phyloP scores from a whole-genome alignment of 2,888 invertebrate genomes.

The Barypeithes pellucidus region DNA sequence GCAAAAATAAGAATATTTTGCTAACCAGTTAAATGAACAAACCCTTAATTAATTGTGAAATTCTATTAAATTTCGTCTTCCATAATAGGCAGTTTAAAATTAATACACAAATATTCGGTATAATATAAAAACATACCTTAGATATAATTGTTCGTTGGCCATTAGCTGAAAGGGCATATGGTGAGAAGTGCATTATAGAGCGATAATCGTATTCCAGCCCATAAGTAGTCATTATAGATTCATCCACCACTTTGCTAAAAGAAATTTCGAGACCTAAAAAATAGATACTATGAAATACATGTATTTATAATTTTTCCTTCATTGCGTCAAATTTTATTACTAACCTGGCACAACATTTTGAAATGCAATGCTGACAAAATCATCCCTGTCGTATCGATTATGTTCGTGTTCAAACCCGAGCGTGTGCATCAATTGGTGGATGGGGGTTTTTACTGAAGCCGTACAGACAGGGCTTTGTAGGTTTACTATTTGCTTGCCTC shows the following conservation, averaged over 20 bases:
- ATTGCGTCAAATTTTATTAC: too few species aligned
- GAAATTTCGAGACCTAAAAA: conserved; percentile 77
- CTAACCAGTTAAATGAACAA: too few species aligned
- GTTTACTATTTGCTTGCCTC: conserved; percentile 75
- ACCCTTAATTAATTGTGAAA: too few species aligned
- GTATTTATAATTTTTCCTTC: too few species aligned
- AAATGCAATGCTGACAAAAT: conserved; percentile 77
- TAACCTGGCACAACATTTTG: conserved; percentile 80
- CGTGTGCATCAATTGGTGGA: conserved; percentile 88
- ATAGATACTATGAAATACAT: too few species aligned
- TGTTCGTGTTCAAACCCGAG: conserved; percentile 89
- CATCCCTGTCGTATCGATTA: conserved; percentile 83
- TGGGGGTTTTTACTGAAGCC: conserved; percentile 80
- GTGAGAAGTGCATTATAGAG: conserved; percentile 89
- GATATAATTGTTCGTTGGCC: conserved; percentile 81
- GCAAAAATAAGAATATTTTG: too few species aligned
- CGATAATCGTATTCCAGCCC: conserved; percentile 85
- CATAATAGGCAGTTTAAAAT: too few species aligned
- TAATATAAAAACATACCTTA: conserved; percentile 74
- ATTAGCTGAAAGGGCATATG: conserved; percentile 83
- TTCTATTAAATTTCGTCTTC: too few species aligned
- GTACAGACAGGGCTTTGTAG: conserved; percentile 84
- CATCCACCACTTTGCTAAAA: conserved; percentile 80
- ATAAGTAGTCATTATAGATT: conserved; percentile 75
- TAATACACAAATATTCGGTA: too few species aligned